phyloP scores from a whole-genome alignment of 2,113 vertebrate genomes.

The Malurus cyaneus region DNA sequence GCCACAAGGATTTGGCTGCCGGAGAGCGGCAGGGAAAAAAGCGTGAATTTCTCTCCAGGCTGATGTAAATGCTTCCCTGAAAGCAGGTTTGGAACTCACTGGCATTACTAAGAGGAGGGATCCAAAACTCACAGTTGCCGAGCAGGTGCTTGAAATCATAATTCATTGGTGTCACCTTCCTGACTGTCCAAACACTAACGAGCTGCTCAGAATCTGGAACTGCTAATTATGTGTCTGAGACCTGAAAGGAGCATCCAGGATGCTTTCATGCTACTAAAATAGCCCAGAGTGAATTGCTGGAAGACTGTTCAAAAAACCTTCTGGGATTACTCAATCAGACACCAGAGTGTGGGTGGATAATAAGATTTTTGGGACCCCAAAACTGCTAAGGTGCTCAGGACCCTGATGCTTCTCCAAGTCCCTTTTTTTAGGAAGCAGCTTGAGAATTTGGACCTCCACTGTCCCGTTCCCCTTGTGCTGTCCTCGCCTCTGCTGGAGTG shows the following conservation, averaged over 20 bases:
- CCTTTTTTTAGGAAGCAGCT: background rate
- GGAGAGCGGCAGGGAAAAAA: background rate
- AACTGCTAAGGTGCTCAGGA: background rate
- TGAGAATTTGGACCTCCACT: background rate
- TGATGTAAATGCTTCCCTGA: background rate
- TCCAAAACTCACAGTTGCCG: constrained; percentile 6
- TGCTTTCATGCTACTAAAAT: background rate
- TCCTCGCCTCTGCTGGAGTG: background rate
- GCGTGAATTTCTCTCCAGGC: background rate
- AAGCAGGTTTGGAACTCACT: background rate
- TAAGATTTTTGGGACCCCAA: background rate
- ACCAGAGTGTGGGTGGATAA: background rate
- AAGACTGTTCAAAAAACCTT: background rate
- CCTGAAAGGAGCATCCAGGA: background rate
- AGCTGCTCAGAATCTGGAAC: background rate
- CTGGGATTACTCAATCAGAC: background rate
- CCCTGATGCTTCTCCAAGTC: background rate
- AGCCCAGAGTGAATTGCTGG: background rate
- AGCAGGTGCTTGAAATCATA: background rate
- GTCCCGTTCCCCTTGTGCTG: accelerated
- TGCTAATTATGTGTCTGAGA: background rate
- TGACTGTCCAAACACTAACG: background rate
- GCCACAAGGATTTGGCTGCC: background rate
- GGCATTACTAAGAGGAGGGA: background rate
- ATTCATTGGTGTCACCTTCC: background rate